A percentile compares a stretch with the other conserved stretches of the same genome.
These are phyloP conservation scores for Pteronotus mesoamericanus DNA, from an alignment of 2,797 vertebrate species.

Conservation along the genomic window DNA sequence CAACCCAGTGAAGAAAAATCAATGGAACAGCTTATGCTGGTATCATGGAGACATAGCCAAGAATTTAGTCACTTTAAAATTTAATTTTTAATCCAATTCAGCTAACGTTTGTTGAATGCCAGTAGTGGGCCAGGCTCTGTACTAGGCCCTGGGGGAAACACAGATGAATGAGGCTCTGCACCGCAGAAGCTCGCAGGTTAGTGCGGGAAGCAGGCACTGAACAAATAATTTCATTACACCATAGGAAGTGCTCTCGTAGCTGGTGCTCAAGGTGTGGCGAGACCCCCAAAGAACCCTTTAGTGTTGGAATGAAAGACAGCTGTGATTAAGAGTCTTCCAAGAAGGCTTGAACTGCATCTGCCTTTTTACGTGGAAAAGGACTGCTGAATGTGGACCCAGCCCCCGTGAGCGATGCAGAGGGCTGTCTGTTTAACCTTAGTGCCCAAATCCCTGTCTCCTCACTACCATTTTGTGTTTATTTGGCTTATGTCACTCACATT, in stretches of 20 bases:
- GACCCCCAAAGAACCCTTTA: background rate
- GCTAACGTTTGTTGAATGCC: background rate
- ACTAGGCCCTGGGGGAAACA: background rate
- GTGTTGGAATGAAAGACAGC: background rate
- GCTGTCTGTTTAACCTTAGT: background rate
- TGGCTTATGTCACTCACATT: background rate
- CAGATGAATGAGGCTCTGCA: background rate
- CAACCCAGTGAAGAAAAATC: conserved; percentile 39
- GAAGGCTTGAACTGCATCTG: background rate
- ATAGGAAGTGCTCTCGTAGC: background rate
- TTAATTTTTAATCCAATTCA: conserved; percentile 39
- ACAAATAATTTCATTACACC: background rate
- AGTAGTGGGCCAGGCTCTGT: background rate
- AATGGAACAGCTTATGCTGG: conserved; percentile 23
- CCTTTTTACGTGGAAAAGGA: background rate
- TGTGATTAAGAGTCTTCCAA: background rate
- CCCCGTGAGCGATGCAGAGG: background rate
- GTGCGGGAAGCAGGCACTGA: background rate
- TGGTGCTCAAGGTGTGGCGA: background rate
- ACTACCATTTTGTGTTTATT: background rate
- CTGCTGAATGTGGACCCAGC: accelerated
- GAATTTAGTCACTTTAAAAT: conserved; percentile 59
- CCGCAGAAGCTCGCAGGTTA: background rate
- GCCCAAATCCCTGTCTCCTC: background rate
- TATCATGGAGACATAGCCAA: conserved; percentile 46